Evolutionary conservation across 1,140 invertebrate species (phyloP).

Genomic region (Drosophila malerkotliana): DNA sequence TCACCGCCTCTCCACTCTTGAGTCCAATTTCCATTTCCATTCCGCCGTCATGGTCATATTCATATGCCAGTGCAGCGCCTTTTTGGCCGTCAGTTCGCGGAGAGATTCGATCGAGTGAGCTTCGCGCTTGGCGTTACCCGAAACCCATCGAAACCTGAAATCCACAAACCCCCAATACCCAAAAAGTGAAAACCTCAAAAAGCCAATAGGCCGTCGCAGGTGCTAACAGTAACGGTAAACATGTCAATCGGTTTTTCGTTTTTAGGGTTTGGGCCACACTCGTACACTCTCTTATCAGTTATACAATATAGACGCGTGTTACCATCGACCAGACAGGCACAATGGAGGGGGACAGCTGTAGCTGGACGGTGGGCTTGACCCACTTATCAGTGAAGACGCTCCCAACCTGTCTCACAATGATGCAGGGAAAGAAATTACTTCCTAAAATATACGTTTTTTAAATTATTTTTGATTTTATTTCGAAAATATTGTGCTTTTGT

Average conservation of each 20-base stretch:
- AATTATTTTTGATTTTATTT: neutral
- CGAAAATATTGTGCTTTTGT: neutral
- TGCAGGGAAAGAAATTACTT: slow-evolving; percentile 11
- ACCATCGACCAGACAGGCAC: neutral
- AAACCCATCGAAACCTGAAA: slow-evolving; percentile 7
- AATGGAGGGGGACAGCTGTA: slow-evolving; percentile 4
- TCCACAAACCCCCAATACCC: slow-evolving; percentile 11
- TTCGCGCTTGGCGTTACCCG: slow-evolving; percentile 50
- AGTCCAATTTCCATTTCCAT: slow-evolving; percentile 11
- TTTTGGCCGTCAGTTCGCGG: slow-evolving; percentile 59
- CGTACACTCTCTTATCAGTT: slow-evolving; percentile 65
- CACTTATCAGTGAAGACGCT: slow-evolving; percentile 45
- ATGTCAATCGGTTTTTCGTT: slow-evolving; percentile 37
- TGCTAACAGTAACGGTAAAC: slow-evolving; percentile 76
- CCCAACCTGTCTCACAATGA: slow-evolving; percentile 49
- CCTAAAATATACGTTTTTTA: neutral
- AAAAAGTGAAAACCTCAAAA: slow-evolving; percentile 69
- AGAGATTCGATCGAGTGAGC: slow-evolving; percentile 69
- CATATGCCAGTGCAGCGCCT: slow-evolving; percentile 46
- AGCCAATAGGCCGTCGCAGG: slow-evolving; percentile 50
- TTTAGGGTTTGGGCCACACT: slow-evolving; percentile 23
- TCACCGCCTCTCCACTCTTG: slow-evolving; percentile 10
- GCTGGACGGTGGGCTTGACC: slow-evolving; percentile 44
- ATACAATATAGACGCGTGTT: slow-evolving; percentile 56
- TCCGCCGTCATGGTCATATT: slow-evolving; percentile 37